Conservation (phyloP, 2,113 vertebrate genomes). For the Dipodomys spectabilis region DNA sequence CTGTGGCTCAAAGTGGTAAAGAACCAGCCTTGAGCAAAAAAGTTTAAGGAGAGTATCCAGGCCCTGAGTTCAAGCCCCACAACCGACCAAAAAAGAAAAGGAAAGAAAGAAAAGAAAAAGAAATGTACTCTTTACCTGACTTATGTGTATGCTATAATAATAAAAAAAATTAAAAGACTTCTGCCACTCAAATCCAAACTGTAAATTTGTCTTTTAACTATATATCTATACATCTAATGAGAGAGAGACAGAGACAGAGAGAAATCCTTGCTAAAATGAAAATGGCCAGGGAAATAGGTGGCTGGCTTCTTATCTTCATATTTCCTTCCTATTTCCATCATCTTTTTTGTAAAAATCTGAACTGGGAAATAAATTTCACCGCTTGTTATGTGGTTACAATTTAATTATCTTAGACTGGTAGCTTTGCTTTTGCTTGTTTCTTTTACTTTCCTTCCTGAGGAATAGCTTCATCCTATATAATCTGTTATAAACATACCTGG, state of each 20-base stretch:
- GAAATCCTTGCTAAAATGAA: not conserved
- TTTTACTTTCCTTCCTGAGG: not conserved
- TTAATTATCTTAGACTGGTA: not conserved
- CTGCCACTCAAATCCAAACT: no score
- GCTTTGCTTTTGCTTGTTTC: not conserved
- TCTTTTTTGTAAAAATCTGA: not conserved
- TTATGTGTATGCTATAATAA: no score
- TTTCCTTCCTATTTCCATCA: not conserved
- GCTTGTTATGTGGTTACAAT: not conserved
- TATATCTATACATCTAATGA: not conserved
- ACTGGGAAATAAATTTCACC: conserved; percentile 12
- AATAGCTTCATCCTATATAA: not conserved
- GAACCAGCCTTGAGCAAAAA: no score
- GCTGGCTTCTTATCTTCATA: not conserved
- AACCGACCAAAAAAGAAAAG: not conserved
- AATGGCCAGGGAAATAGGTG: not conserved
- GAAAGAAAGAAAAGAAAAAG: not conserved
- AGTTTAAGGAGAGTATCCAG: no score
- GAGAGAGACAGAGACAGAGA: not conserved
- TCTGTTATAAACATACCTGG: not conserved
- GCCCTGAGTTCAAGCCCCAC: no score
- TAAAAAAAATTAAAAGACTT: no score
- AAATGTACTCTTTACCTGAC: not conserved
- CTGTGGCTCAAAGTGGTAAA: no score
- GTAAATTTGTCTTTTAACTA: no score